phyloP scores from a whole-genome alignment of 1,140 invertebrate species.

The Ruditapes philippinarum region DNA sequence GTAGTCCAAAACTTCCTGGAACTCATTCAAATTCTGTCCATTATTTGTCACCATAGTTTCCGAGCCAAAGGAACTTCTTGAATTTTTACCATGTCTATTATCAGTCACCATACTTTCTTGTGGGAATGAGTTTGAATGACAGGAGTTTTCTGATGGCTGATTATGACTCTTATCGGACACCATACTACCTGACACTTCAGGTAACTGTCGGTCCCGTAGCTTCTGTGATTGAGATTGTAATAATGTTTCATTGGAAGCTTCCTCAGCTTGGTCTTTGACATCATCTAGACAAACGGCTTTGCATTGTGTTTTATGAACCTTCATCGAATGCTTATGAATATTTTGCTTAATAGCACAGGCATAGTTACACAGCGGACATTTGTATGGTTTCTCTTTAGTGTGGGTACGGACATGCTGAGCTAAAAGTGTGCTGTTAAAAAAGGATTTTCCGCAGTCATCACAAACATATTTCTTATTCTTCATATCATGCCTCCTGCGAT shows the following conservation, averaged over 20 bases:
- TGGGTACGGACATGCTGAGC: conserved; percentile 6
- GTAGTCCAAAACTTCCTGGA: neutral
- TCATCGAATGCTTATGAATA: conserved; percentile 16
- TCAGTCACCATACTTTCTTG: neutral
- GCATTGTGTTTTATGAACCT: conserved; percentile 3
- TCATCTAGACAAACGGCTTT: neutral
- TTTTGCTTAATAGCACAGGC: conserved; percentile 36
- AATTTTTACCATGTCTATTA: neutral
- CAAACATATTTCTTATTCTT: conserved; percentile 16
- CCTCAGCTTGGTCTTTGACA: no score
- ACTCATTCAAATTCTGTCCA: neutral
- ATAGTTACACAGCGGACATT: conserved; percentile 23
- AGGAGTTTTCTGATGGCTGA: neutral
- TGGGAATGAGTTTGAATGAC: neutral
- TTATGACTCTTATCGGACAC: neutral
- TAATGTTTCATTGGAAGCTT: no score
- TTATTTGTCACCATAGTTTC: neutral
- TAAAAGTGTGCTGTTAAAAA: conserved; percentile 17
- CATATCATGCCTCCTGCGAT: conserved; percentile 5
- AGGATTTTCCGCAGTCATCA: conserved; percentile 25
- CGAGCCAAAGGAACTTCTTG: neutral
- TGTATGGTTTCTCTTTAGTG: conserved; percentile 35
- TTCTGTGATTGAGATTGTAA: no score
- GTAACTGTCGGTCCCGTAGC: no score
- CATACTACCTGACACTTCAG: no score